Base-by-base conservation (phyloP, 2,797 vertebrate species). In the Arrhamphus sclerolepis region DNA sequence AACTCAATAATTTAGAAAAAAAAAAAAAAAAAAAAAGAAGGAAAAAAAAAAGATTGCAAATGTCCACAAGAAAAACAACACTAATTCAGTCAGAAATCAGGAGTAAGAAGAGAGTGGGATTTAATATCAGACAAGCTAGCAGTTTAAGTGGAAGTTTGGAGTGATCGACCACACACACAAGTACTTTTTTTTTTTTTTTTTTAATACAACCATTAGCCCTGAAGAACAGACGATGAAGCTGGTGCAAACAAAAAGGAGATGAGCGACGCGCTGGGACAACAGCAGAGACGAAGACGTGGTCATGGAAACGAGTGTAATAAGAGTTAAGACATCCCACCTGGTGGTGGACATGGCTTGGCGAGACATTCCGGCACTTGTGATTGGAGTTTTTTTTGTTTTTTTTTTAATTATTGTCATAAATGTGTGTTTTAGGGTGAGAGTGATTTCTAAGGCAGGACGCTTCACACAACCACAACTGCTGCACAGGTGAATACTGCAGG, bases 361-460 rank as follows among this genome's bases (percentile, higher is more conserved):
- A 91, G 84, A 89, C 87, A 87, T 88, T 92, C 87, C 82, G 91
- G 92, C 90, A 92, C 92, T 93, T 93, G 89, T 91, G 89, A 90
- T 90, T 86, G 82, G 84, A 86, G 74, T 58, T 83, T 44, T 83
- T 87, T 62, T 6, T n/a, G n/a, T n/a, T n/a, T n/a, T n/a, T n/a
- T n/a, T n/a, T n/a, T n/a, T n/a, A n/a, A n/a, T n/a, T n/a, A n/a
- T 89, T 73, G 54, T 78, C 83, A 62, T 75, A 65, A 80, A 66
- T 57, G 70, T 53, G 50, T 47, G n/a, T 49, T 73, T 58, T 19
- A 41, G 66, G 81, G 70, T 56, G 77, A 56, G 74, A 57, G 63
- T 51, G 81, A 82, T 84, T 26, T 6, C 2, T 81, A 80, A 88
- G 88, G 89, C 80, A 83, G 77, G 75, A 88, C 78, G 47, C 71